Evolutionary conservation across 2,797 vertebrate genomes (phyloP).

Genomic region (Karalla daura): DNA sequence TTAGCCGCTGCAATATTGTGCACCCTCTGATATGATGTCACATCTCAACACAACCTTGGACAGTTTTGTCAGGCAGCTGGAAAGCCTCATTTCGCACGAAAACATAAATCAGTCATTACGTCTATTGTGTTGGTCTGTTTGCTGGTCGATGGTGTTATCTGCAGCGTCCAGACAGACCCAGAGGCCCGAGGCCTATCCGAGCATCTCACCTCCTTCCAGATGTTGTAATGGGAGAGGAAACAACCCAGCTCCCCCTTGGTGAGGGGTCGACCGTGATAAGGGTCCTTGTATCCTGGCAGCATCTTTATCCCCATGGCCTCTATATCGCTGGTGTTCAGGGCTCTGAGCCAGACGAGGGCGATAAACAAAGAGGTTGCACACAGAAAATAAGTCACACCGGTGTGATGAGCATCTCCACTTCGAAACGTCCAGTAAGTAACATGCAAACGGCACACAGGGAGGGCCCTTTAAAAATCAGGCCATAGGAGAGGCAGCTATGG

Average conservation of each 20-base stretch:
- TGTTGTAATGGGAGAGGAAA: constrained; percentile 93
- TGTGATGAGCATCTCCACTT: not conserved
- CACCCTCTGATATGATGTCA: too few relatives aligned
- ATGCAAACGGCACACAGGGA: not conserved
- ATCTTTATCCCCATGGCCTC: constrained; percentile 90
- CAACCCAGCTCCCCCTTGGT: constrained; percentile 95
- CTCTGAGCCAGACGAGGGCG: too few relatives aligned
- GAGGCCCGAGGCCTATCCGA: constrained; percentile 40
- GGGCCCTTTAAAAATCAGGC: not conserved
- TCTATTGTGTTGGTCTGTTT: constrained; percentile 12
- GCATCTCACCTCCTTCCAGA: constrained; percentile 90
- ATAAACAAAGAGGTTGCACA: constrained; percentile 34
- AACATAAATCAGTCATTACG: constrained; percentile 7
- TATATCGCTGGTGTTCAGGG: constrained; percentile 89
- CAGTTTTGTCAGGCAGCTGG: not conserved
- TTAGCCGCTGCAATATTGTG: too few relatives aligned
- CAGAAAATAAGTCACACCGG: too few relatives aligned
- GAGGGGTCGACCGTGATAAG: constrained; percentile 92
- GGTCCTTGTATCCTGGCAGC: constrained; percentile 93
- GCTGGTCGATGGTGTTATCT: constrained; percentile 37
- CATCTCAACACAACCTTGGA: not conserved
- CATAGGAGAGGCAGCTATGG: not conserved
- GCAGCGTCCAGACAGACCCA: constrained; percentile 3
- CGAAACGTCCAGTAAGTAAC: not conserved
- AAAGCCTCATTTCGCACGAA: not conserved